Percentiles rank a stretch among this genome's conserved stretches.
Conservation (phyloP, 2,113 vertebrate species). For the Rhinoderma darwinii region DNA sequence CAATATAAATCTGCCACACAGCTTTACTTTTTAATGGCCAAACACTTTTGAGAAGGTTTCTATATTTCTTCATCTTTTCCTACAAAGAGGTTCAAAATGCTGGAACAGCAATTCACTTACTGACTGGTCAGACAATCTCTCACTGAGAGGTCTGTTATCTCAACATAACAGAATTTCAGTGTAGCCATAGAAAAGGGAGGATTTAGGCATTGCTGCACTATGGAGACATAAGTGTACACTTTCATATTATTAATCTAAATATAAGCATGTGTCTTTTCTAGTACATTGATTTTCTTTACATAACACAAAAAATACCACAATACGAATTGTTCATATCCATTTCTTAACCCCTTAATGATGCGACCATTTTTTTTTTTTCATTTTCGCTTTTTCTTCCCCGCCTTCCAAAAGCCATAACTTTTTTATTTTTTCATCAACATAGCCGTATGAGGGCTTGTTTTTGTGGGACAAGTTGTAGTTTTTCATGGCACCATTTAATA, state of each 20-base stretch:
- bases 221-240: constrained; percentile 45
- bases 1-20: not conserved
- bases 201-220: constrained; percentile 26
- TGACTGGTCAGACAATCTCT: constrained; percentile 48
- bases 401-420: too few species aligned
- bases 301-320: not conserved
- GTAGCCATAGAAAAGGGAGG: constrained; percentile 19
- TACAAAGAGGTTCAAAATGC: constrained; percentile 39
- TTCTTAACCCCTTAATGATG: not conserved
- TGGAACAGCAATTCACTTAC: constrained; percentile 36
- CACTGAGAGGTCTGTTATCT: constrained; percentile 45
- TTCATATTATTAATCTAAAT: constrained; percentile 49
- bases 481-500: too few species aligned
- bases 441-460: too few species aligned
- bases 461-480: too few species aligned
- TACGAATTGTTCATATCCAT: constrained; percentile 1
- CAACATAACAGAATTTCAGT: constrained; percentile 27
- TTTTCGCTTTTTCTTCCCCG: too few species aligned
- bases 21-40: constrained; percentile 22
- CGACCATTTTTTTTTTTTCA: too few species aligned
- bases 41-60: constrained; percentile 16
- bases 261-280: constrained; percentile 33
- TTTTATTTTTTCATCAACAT: too few species aligned
- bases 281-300: not conserved
- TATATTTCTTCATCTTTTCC: constrained; percentile 37